Evolutionary conservation across 2,113 vertebrate species (phyloP), one percentile per base, ranked within the genome.

Genomic region (Piaya cayana): DNA sequence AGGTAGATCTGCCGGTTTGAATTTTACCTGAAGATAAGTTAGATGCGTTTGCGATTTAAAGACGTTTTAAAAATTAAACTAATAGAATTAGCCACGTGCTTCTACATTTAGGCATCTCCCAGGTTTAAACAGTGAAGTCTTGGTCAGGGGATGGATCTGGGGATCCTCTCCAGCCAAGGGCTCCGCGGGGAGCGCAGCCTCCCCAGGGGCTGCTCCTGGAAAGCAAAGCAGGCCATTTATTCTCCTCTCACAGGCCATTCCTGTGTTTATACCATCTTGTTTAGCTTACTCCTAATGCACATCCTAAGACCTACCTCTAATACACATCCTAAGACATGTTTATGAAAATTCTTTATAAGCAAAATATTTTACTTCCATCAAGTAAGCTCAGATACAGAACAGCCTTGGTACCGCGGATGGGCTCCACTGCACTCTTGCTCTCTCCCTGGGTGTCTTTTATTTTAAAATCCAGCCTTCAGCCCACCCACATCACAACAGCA

Each of bases 311-410:
- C 29, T 96, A 97, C 90, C 96, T 96, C 97, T 93, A 89, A 93
- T 72, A 96, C 96, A 98, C 98, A 97, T 83, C 95, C 96, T 89
- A 88, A 77, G 96, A 97, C 97, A 97, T 98, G 98, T 98, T 98
- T 98, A 98, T 98, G 97, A 97, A 98, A 97, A 97, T 98, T 97
- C 97, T 96, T 97, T 96, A 96, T 98, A 98, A 98, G 98, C 97
- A 98, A 98, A 98, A 96, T 92, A 97, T 97, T 97, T 98, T 96
- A 97, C 97, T 98, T 87, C 93, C 96, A 93, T 60, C 49, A 96
- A 96, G 97, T 82, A 86, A 90, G 96, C 86, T 96, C 94, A 97
- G 96, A 80, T 45, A 39, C 83, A 86, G 94, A 94, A 22, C 95
- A 96, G 96, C 78, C 92, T 60, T 91, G 68, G 90, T 15, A 4